A percentile compares a stretch with the other conserved stretches of the same genome.
These are phyloP conservation scores for Luehdorfia chinensis DNA, from an alignment of 1,140 invertebrate species.

Conservation along the genomic window DNA sequence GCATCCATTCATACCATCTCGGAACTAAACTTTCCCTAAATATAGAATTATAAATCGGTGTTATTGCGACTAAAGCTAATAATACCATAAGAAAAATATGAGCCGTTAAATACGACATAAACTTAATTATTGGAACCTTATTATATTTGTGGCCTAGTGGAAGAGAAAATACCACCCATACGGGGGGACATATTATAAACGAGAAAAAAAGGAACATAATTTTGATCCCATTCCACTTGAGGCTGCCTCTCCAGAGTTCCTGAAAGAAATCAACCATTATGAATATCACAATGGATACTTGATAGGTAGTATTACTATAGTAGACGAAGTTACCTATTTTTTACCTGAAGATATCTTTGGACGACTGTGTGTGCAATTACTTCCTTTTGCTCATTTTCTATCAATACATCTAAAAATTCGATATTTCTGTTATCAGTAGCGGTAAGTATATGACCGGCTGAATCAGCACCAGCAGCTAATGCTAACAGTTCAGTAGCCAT, in stretches of 20 bases:
- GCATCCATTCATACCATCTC: slow-evolving; percentile 97
- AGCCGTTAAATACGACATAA: slow-evolving; percentile 99
- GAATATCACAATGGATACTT: not conserved
- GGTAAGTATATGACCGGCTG: slow-evolving; percentile 93
- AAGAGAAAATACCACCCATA: slow-evolving; percentile 97
- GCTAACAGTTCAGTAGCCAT: slow-evolving; percentile 98
- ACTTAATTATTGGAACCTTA: slow-evolving; percentile 98
- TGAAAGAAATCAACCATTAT: slow-evolving; percentile 74
- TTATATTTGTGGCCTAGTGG: slow-evolving; percentile 97
- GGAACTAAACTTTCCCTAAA: slow-evolving; percentile 85
- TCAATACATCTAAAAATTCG: slow-evolving; percentile 97
- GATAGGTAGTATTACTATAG: slow-evolving; percentile 15
- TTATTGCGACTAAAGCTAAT: slow-evolving; percentile 93
- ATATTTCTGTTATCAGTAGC: slow-evolving; percentile 94
- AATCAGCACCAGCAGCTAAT: slow-evolving; percentile 94
- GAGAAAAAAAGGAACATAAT: slow-evolving; percentile 93
- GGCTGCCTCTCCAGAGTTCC: slow-evolving; percentile 96
- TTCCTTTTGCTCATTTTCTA: slow-evolving; percentile 99
- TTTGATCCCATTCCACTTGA: slow-evolving; percentile 97
- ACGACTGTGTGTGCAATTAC: slow-evolving; percentile 94
- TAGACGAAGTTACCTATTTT: slow-evolving; percentile 75
- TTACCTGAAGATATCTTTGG: slow-evolving; percentile 91
- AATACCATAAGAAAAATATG: slow-evolving; percentile 98
- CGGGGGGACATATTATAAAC: slow-evolving; percentile 95
- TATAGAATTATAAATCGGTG: slow-evolving; percentile 88